A percentile compares a stretch with the other conserved stretches of the same genome.
Evolutionary conservation across 2,888 invertebrate species (phyloP).

Genomic region (Sylvicola cinctus): DNA sequence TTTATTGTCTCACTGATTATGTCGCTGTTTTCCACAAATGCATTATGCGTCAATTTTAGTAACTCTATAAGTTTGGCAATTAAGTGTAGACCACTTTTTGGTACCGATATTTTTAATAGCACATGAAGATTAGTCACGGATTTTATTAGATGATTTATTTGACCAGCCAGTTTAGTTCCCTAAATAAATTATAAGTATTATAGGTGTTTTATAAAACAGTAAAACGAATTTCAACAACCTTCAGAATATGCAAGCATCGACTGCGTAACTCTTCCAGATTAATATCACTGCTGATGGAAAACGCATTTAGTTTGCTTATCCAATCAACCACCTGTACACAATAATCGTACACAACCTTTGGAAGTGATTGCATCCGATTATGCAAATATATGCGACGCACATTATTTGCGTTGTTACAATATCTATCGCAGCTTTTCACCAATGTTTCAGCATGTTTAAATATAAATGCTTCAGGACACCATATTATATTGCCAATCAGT

Average conservation of each 20-base stretch:
- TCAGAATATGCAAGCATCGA: conserved; percentile 31
- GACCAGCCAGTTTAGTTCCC: conserved; percentile 48
- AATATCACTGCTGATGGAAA: conserved; percentile 23
- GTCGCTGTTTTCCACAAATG: conserved; percentile 44
- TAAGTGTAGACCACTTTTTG: conserved; percentile 48
- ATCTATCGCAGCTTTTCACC: conserved; percentile 28
- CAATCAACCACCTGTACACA: conserved; percentile 11
- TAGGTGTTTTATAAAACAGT: not conserved
- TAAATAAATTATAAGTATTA: conserved; percentile 11
- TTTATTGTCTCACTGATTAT: conserved; percentile 50
- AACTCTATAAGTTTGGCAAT: conserved; percentile 67
- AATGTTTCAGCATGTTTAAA: conserved; percentile 36
- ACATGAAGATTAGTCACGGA: conserved; percentile 46
- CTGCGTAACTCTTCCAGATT: conserved; percentile 32
- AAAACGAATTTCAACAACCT: conserved; percentile 14
- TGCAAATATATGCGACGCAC: conserved; percentile 26
- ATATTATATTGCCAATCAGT: conserved; percentile 57
- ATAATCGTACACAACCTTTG: conserved; percentile 2
- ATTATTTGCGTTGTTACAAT: conserved; percentile 15
- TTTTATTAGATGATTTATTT: conserved; percentile 35
- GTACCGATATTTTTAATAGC: conserved; percentile 52
- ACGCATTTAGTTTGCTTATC: too few species aligned
- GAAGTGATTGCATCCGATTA: conserved; percentile 27
- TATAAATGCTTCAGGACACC: conserved; percentile 73
- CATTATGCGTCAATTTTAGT: conserved; percentile 52